phyloP scores from a whole-genome alignment of 2,888 invertebrate genomes.

The Stegophylla sp. region DNA sequence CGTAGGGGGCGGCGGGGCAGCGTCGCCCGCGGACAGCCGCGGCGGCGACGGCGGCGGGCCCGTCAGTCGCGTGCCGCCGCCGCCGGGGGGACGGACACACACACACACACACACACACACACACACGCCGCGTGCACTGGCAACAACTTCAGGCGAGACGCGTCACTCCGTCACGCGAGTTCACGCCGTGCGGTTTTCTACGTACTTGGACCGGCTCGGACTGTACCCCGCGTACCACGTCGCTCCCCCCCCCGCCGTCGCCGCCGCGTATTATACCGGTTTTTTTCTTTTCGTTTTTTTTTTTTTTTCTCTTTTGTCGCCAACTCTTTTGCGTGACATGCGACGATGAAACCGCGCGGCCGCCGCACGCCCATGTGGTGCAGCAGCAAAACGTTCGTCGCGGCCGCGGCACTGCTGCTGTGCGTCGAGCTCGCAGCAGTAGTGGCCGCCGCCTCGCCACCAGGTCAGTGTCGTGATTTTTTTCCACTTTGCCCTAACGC shows the following conservation, averaged over 20 bases:
- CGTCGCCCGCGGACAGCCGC: conserved; percentile 7
- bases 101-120: background rate
- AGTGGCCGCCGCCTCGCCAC: conserved; percentile 16
- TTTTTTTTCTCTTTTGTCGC: too few relatives aligned
- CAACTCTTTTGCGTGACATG: too few relatives aligned
- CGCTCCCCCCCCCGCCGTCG: background rate
- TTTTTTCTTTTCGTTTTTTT: too few relatives aligned
- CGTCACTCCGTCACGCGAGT: conserved; percentile 17
- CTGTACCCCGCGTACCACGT: too few relatives aligned
- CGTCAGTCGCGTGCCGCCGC: conserved; percentile 52
- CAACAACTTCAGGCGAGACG: too few relatives aligned
- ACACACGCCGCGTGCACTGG: background rate
- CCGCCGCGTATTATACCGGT: background rate
- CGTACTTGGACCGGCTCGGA: too few relatives aligned
- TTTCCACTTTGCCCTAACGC: background rate
- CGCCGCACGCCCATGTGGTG: conserved; percentile 19
- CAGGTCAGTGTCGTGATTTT: conserved; percentile 41
- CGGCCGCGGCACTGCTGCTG: conserved; percentile 17
- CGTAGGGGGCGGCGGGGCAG: background rate
- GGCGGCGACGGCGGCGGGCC: background rate
- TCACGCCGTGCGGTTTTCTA: background rate
- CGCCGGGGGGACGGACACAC: conserved; percentile 22
- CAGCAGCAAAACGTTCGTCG: background rate
- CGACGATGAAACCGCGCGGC: conserved; percentile 40
- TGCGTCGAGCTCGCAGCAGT: conserved; percentile 21